Conservation (phyloP, 2,797 vertebrate species). For the Pogonophryne albipinna region DNA sequence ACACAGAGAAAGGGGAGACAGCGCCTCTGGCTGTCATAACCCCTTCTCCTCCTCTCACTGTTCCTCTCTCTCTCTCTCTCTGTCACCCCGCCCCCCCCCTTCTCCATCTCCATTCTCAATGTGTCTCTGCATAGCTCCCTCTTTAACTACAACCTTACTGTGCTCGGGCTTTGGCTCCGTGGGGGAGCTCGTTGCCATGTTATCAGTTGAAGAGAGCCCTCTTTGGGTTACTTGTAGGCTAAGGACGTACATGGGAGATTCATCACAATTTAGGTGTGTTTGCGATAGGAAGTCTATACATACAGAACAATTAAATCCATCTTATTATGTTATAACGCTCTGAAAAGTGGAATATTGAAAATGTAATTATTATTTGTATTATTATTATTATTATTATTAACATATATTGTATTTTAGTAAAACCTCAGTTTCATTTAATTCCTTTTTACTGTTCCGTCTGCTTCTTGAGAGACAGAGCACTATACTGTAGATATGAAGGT, state of each 20-base stretch:
- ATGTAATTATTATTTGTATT: slow-evolving; percentile 13
- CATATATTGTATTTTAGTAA: slow-evolving; percentile 10
- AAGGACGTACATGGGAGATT: slow-evolving; percentile 46
- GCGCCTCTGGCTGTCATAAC: slow-evolving; percentile 79
- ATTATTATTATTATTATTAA: neutral
- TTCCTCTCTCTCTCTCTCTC: slow-evolving; percentile 17
- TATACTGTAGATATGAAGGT: slow-evolving; percentile 17
- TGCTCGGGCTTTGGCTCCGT: slow-evolving; percentile 61
- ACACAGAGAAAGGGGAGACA: slow-evolving; percentile 69
- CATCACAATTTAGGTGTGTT: slow-evolving; percentile 8
- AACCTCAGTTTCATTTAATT: slow-evolving; percentile 9
- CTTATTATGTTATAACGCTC: neutral
- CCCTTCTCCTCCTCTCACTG: slow-evolving; percentile 54
- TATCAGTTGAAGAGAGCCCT: slow-evolving; percentile 81
- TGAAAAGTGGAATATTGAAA: slow-evolving; percentile 1
- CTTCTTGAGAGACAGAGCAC: neutral
- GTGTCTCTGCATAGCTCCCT: slow-evolving; percentile 67
- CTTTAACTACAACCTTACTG: slow-evolving; percentile 67
- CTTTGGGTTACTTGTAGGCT: slow-evolving; percentile 77
- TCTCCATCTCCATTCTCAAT: slow-evolving; percentile 52
- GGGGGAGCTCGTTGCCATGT: slow-evolving; percentile 74
- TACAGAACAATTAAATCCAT: slow-evolving; percentile 5
- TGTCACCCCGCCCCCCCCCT: slow-evolving; percentile 49
- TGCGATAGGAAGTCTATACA: slow-evolving; percentile 13
- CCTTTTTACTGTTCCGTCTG: neutral